Evolutionary conservation across 2,888 invertebrate species (phyloP), one percentile per base, ranked within the genome.

Genomic region (Diaphora mendica): DNA sequence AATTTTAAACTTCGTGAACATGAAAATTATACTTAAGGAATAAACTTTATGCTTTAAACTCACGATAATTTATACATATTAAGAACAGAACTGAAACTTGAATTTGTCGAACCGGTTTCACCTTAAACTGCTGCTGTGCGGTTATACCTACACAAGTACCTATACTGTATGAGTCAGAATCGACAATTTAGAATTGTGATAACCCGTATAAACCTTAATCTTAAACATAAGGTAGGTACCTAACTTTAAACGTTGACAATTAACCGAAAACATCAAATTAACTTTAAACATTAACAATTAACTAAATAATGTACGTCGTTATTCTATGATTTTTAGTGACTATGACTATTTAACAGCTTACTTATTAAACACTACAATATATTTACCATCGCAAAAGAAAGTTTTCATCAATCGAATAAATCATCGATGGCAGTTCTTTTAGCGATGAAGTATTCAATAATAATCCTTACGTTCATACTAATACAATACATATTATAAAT

Each of bases 31-130:
- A 64, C 48, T 35, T 68, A 48, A 48, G 7, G 26, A 65, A 64
- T 9, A 8, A 65, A 23, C 23, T 33, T 65, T 72, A 33, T 59
- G 30, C 20, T 33, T 68, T 30, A 73, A 69, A 64, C n/a, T 33
- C 68, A 64, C 69, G 65, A 42, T 69, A 59, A 64, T 65, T 69
- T 42, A 23, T 39, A 73, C 39, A 33, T 48, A 68, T 64, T 67
- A 68, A 72, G 72, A 67, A 4, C 67, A 72, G 17, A 26, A n/a
- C 48, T 51, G 48, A 68, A 62, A 59, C 72, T 66, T 39, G 71
- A 66, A 39, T 51, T 33, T 64, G 20, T 23, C n/a, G 20, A 59
- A 64, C 73, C 73, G 65, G 69, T 69, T 73, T 73, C 13, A 13
- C 13, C 33, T 33, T 44, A 59, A 66, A 30, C 23, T 67, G 17